Conservation (phyloP, 2,888 invertebrate genomes). For the Ophion obscuratus region DNA sequence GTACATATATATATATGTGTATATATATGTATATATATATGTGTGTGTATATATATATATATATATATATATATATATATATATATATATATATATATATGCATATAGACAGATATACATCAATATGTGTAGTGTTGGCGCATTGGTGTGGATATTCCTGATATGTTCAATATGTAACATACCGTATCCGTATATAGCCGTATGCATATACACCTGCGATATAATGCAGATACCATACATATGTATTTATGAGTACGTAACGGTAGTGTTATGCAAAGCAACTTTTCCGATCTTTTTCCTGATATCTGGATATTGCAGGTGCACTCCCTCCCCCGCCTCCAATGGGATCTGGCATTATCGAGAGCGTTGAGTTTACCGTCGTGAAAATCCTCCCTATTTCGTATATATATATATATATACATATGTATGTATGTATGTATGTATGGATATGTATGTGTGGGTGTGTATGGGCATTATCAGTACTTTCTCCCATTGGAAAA, state of each 20-base stretch:
- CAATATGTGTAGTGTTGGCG: too few relatives aligned
- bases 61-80: not conserved
- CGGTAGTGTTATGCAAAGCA: conserved; percentile 17
- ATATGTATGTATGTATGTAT: not conserved
- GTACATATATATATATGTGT: too few relatives aligned
- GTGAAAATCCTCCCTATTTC: conserved; percentile 30
- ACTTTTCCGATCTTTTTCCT: conserved; percentile 27
- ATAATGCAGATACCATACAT: conserved; percentile 27
- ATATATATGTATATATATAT: not conserved
- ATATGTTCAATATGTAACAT: not conserved
- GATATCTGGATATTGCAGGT: conserved; percentile 32
- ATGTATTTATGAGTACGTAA: conserved; percentile 21
- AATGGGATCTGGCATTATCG: conserved; percentile 42
- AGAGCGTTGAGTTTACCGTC: not conserved
- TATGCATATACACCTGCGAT: not conserved
- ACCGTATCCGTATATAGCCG: not conserved
- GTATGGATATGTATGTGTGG: too few relatives aligned
- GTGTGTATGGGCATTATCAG: not conserved
- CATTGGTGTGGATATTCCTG: too few relatives aligned
- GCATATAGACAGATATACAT: not conserved
- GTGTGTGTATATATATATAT: not conserved
- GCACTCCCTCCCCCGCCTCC: not conserved
- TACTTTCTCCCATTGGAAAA: conserved; percentile 18
- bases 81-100: not conserved
- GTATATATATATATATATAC: not conserved